A percentile compares a stretch with the other conserved stretches of the same genome.
Evolutionary conservation across 2,797 vertebrate genomes (phyloP).

Genomic region (Ctenopoma kingsleyae): DNA sequence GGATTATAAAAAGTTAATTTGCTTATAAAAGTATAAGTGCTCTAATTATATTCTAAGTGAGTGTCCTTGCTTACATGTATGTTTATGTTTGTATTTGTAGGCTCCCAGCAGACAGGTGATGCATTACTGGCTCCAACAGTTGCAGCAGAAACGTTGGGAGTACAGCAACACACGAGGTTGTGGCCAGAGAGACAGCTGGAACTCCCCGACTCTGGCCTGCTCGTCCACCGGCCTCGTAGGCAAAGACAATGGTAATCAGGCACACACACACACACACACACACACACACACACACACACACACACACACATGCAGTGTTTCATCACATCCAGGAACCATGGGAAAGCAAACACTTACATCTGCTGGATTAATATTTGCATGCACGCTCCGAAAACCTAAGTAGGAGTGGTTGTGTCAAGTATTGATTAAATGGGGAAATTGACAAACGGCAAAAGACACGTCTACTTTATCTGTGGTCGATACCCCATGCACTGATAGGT

Average conservation of each 20-base stretch:
- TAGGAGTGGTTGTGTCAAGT: neutral
- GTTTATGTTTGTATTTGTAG: conserved; percentile 70
- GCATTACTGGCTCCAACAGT: conserved; percentile 95
- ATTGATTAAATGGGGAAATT: neutral
- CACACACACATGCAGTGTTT: neutral
- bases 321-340: neutral
- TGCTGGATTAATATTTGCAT: conserved; percentile 42
- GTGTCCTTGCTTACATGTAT: neutral
- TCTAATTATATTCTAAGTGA: neutral
- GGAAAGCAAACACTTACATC: conserved; percentile 29
- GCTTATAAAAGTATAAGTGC: neutral
- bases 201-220: conserved; percentile 80
- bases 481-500: neutral
- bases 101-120: conserved; percentile 92
- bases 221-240: conserved; percentile 92
- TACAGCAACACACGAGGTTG: conserved; percentile 88
- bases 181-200: conserved; percentile 86
- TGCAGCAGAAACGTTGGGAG: conserved; percentile 98
- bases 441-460: neutral
- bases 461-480: neutral
- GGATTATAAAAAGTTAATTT: neutral
- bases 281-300: conserved; percentile 1
- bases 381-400: neutral
- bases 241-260: conserved; percentile 89
- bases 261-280: conserved; percentile 1